Conservation (phyloP, 2,113 vertebrate genomes). For the Phalacrocorax aristotelis region DNA sequence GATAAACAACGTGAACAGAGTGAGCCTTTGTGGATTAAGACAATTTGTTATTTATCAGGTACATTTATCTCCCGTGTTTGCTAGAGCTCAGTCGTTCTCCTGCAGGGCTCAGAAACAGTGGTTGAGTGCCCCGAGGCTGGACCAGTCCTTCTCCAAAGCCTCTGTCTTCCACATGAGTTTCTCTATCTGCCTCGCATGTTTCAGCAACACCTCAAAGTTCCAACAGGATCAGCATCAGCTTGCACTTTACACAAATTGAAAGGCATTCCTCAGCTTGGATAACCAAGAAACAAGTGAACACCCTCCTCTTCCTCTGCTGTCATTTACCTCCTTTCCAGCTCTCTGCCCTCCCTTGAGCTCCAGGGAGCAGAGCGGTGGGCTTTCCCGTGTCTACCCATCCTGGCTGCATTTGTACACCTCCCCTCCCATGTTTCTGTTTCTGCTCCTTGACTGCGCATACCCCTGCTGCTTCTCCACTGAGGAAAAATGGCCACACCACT, state of each 20-base stretch:
- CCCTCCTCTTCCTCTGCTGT: neutral
- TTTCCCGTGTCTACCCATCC: accelerated
- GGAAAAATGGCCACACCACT: neutral
- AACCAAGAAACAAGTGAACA: neutral
- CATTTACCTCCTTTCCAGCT: neutral
- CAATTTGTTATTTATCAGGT: constrained; percentile 18
- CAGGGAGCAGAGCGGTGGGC: accelerated
- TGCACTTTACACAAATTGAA: neutral
- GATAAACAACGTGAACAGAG: constrained; percentile 12
- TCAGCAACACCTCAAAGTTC: neutral
- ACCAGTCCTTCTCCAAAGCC: neutral
- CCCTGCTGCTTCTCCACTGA: accelerated
- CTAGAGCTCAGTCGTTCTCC: neutral
- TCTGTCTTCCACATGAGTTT: neutral
- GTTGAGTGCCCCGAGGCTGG: neutral
- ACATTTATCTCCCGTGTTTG: neutral
- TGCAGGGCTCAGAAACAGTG: neutral
- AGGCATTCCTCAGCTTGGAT: neutral
- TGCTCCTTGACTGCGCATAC: neutral
- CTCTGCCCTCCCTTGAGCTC: neutral
- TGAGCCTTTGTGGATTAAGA: neutral
- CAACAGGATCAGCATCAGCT: neutral
- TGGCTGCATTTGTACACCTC: accelerated
- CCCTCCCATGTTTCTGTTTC: neutral
- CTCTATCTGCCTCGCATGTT: accelerated